Base-by-base conservation (phyloP, 2,888 invertebrate species). In the Julus scanicus region DNA sequence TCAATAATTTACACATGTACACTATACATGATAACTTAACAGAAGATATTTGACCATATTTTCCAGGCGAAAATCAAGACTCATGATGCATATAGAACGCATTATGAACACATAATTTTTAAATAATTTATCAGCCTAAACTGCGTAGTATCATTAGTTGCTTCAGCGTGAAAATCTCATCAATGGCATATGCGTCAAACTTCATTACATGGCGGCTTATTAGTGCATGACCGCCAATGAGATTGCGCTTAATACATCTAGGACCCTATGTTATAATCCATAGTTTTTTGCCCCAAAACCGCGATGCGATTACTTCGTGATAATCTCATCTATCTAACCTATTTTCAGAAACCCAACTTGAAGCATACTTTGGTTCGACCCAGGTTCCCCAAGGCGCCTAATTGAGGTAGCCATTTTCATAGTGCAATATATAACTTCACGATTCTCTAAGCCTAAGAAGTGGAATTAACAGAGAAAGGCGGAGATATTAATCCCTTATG, bases 311-410 rank as follows among this genome's bases (percentile, higher is more conserved):
- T 71, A 71, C 71, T 29, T 29, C 71, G 29, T n/a, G 71, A 71
- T 71, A 71, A 71, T 71, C 71, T 71, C 71, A 71, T 71, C 71
- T 71, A 20, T 29, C 71, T n/a, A 71, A 71, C 71, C 71, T 29
- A 71, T 71, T 71, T 71, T 71, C 71, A 71, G 71, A 71, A 71
- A 71, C 11, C 29, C 71, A 29, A 71, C 71, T 71, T 9, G 57
- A n/a, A 6, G 17, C 17, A 3, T n/a, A n/a, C 57, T n/a, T 5
- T 71, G n/a, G 29, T 71, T 71, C 5, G 71, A 29, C 71, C 71
- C 71, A 71, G 71, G 71, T 29, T 71, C 71, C 71, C 71, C 29
- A 29, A 71, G 29, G 71, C 29, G 29, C 1, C 29, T 71, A 71
- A 71, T 71, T 71, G 71, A 71, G 29, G 71, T 11, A 11, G 71